A percentile compares a stretch with the other conserved stretches of the same genome.
Conservation (phyloP, 2,797 vertebrate genomes). For the Naso thynnoides region DNA sequence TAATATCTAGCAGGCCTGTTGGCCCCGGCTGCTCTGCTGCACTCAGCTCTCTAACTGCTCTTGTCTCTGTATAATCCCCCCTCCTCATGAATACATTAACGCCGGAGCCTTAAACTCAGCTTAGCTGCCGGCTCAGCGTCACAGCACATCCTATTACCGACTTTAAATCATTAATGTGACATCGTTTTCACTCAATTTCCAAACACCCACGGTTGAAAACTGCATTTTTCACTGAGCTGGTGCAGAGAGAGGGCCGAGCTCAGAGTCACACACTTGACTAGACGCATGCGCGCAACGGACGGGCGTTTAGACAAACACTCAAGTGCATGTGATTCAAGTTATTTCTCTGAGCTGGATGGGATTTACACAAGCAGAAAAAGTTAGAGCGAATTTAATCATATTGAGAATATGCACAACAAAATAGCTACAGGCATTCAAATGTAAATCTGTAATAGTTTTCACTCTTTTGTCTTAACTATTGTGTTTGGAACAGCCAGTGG, state of each 20-base stretch:
- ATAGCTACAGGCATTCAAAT: slow-evolving; percentile 40
- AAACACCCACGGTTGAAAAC: slow-evolving; percentile 85
- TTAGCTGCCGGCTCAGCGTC: slow-evolving; percentile 87
- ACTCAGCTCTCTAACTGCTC: slow-evolving; percentile 78
- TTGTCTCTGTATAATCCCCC: slow-evolving; percentile 85
- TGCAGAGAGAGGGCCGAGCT: slow-evolving; percentile 48
- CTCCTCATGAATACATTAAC: slow-evolving; percentile 89
- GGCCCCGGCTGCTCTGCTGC: slow-evolving; percentile 74
- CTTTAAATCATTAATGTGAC: slow-evolving; percentile 90
- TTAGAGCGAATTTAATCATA: slow-evolving; percentile 23
- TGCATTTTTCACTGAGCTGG: slow-evolving; percentile 72
- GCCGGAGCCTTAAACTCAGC: slow-evolving; percentile 83
- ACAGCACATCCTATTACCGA: slow-evolving; percentile 90
- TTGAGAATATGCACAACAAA: slow-evolving; percentile 6
- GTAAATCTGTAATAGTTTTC: slow-evolving; percentile 66
- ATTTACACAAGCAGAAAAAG: slow-evolving; percentile 24
- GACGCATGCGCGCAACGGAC: neutral
- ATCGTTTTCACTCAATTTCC: slow-evolving; percentile 87
- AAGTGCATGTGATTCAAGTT: neutral
- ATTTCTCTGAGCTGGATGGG: neutral
- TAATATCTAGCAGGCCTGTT: slow-evolving; percentile 73
- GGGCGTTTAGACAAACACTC: neutral
- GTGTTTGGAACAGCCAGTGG: slow-evolving; percentile 57
- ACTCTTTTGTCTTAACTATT: slow-evolving; percentile 58
- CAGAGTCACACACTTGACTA: slow-evolving; percentile 26